phyloP scores from a whole-genome alignment of 2,888 invertebrate genomes.

The Amphipyra berbera region DNA sequence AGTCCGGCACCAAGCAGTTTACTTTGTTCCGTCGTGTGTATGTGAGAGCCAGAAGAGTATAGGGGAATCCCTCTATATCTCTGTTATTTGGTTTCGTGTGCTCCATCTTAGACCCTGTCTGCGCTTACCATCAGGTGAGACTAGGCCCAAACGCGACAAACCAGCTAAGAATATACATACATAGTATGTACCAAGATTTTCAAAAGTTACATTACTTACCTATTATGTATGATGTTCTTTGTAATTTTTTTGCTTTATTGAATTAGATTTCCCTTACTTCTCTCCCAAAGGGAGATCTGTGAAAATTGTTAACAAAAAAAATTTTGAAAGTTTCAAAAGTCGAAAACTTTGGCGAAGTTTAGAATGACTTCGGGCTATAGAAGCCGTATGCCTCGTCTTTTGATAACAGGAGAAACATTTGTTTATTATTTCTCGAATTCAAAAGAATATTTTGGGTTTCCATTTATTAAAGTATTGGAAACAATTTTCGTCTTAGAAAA shows the following conservation, averaged over 20 bases:
- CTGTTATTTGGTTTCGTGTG: too few relatives aligned
- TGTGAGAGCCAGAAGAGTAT: too few relatives aligned
- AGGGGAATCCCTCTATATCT: too few relatives aligned
- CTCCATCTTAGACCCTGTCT: too few relatives aligned
- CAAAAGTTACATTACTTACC: slow-evolving; percentile 29
- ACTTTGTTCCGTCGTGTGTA: too few relatives aligned
- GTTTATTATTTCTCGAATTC: slow-evolving; percentile 50
- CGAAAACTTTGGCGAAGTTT: slow-evolving; percentile 53
- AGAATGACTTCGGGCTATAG: slow-evolving; percentile 51
- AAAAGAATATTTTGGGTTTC: slow-evolving; percentile 42
- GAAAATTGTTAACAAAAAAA: slow-evolving; percentile 64
- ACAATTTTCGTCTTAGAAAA: slow-evolving; percentile 37
- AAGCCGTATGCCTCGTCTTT: slow-evolving; percentile 31
- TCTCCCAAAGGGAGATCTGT: slow-evolving; percentile 65
- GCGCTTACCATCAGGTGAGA: too few relatives aligned
- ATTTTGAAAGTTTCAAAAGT: slow-evolving; percentile 61
- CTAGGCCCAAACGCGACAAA: too few relatives aligned
- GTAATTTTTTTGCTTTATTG: slow-evolving; percentile 57
- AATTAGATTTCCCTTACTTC: slow-evolving; percentile 65
- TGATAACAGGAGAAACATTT: slow-evolving; percentile 50
- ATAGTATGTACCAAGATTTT: slow-evolving; percentile 6
- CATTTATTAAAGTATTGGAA: slow-evolving; percentile 44
- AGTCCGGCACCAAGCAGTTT: too few relatives aligned
- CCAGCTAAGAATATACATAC: background rate
- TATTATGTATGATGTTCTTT: slow-evolving; percentile 41